phyloP scores from a whole-genome alignment of 2,888 invertebrate species.

The Drosophila tanythrix region DNA sequence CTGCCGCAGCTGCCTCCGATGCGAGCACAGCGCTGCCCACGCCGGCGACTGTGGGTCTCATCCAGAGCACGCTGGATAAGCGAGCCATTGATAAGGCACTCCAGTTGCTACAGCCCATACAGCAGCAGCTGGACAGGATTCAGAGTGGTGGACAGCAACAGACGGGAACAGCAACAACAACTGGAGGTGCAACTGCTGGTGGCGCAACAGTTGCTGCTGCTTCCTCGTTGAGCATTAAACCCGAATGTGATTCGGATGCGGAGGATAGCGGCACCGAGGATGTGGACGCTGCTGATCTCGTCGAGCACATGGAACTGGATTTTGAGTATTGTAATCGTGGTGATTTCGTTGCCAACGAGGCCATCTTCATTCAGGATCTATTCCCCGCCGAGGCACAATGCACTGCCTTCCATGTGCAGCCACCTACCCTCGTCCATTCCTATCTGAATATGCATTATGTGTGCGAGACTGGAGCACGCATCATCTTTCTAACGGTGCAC shows the following conservation, averaged over 20 bases:
- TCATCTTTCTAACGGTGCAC: constrained; percentile 95
- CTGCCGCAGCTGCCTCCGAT: constrained; percentile 46
- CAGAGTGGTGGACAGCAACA: constrained; percentile 25
- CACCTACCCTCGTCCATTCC: constrained; percentile 92
- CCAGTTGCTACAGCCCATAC: constrained; percentile 86
- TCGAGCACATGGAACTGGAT: constrained; percentile 71
- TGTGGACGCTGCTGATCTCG: constrained; percentile 64
- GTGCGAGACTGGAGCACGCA: constrained; percentile 96
- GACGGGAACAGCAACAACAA: background rate
- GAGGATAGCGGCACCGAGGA: constrained; percentile 75
- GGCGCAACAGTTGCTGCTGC: constrained; percentile 6
- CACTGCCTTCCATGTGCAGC: constrained; percentile 90
- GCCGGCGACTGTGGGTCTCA: constrained; percentile 86
- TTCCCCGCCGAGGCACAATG: constrained; percentile 88
- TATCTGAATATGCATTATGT: constrained; percentile 97
- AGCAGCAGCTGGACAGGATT: constrained; percentile 80
- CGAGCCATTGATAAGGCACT: constrained; percentile 89
- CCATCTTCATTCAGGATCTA: constrained; percentile 87
- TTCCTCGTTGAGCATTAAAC: constrained; percentile 66
- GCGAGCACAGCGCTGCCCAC: constrained; percentile 61
- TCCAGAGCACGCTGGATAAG: constrained; percentile 88
- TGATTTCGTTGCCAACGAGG: constrained; percentile 79
- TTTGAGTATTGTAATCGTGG: constrained; percentile 73
- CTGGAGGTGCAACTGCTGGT: constrained; percentile 2
- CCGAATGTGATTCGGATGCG: constrained; percentile 81